These are phyloP conservation scores for Pseudomugil tenellus DNA, from an alignment of 2,797 vertebrate species.

Conservation along the genomic window DNA sequence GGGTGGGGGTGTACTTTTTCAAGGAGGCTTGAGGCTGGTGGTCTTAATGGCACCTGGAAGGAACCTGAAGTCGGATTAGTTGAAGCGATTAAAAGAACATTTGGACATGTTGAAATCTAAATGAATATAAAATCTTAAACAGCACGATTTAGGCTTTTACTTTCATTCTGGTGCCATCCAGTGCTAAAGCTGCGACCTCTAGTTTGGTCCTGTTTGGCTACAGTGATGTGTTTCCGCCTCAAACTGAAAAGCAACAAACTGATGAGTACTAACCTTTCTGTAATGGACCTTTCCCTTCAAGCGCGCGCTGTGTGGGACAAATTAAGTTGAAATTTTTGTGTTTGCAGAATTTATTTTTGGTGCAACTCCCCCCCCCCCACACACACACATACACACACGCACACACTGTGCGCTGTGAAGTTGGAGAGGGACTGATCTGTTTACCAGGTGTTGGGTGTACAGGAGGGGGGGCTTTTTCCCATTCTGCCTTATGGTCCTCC, in stretches of 20 bases:
- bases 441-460: conserved; percentile 71
- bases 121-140: not conserved
- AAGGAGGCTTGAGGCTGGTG: too few species aligned
- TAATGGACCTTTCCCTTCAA: conserved; percentile 5
- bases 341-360: conserved; percentile 75
- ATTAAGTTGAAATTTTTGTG: conserved; percentile 58
- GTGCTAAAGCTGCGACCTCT: not conserved
- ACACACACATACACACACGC: too few species aligned
- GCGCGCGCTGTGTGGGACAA: conserved; percentile 28
- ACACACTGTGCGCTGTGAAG: conserved; percentile 56
- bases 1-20: conserved; percentile 33
- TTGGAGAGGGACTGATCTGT: conserved; percentile 64
- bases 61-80: not conserved
- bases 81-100: not conserved
- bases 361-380: too few species aligned
- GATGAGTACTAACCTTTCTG: not conserved
- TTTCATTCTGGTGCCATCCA: not conserved
- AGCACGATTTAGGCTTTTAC: too few species aligned
- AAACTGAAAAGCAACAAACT: conserved; percentile 5
- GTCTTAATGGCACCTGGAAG: conserved; percentile 6
- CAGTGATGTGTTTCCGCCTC: too few species aligned
- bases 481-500: conserved; percentile 3
- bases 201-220: not conserved
- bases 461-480: conserved; percentile 44
- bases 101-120: not conserved